Evolutionary conservation across 2,888 invertebrate genomes (phyloP), one percentile per base, ranked within the genome.

Genomic region (Caenorhabditis sp.): DNA sequence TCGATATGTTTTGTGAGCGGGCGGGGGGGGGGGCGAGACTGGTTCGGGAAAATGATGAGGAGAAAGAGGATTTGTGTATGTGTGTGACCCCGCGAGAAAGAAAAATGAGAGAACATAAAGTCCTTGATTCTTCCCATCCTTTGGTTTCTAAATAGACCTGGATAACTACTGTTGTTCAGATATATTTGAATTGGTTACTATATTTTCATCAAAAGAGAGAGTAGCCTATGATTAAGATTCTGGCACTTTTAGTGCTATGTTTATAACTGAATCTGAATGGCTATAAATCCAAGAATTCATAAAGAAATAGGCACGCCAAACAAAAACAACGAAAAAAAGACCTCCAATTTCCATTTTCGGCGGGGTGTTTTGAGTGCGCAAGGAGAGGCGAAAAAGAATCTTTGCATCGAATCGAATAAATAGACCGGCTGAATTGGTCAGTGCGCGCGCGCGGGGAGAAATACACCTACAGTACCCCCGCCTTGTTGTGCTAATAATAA

Each of bases 11-110:
- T 53, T 23, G 53, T 21, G 21, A 10, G n/a, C n/a, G 21, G 36
- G n/a, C 23, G n/a, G 60, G 59, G 14, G 43, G 49, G 60, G 20
- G 54, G 36, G 58, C 12, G 17, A 26, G 60, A 60, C 23, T 25
- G 31, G 64, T 57, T 58, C 50, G 65, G n/a, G n/a, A n/a, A n/a
- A n/a, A n/a, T n/a, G n/a, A n/a, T 31, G 57, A 31, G 63, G 27
- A 43, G 5, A 26, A 49, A 59, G 21, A 21, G 31, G 59, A 57
- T 52, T 49, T 31, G 10, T 31, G 31, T 31, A 31, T 31, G 10
- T 31, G 10, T 31, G 31, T 31, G 31, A 31, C 31, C 31, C 31
- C 5, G 5, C 31, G 31, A 31, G 5, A n/a, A n/a, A n/a, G n/a
- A n/a, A n/a, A n/a, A n/a, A n/a, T n/a, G n/a, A n/a, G 31, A 31